A percentile compares a stretch with the other conserved stretches of the same genome.
phyloP scores from a whole-genome alignment of 2,888 invertebrate genomes.

The Phoronis australis region DNA sequence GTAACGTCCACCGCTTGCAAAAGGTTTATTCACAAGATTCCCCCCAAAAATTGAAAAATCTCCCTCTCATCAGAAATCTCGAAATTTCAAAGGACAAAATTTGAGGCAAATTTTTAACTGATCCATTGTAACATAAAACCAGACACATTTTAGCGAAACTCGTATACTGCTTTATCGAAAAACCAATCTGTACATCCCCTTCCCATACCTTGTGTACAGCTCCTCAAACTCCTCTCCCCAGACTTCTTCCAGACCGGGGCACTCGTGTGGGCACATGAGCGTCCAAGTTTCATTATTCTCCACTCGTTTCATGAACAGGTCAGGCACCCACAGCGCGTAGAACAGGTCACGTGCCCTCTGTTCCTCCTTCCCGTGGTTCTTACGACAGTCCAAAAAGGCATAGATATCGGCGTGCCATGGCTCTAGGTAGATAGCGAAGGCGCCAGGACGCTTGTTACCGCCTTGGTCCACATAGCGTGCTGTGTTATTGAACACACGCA shows the following conservation, averaged over 20 bases:
- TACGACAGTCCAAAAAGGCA: constrained; percentile 88
- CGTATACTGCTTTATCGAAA: too few relatives aligned
- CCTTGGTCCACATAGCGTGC: constrained; percentile 97
- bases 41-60: too few relatives aligned
- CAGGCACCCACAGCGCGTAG: constrained; percentile 96
- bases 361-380: constrained; percentile 94
- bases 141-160: too few relatives aligned
- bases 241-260: constrained; percentile 81
- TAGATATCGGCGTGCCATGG: constrained; percentile 99
- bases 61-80: too few relatives aligned
- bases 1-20: too few relatives aligned
- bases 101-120: too few relatives aligned
- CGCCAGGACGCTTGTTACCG: constrained; percentile 89
- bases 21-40: too few relatives aligned
- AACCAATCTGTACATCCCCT: too few relatives aligned
- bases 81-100: too few relatives aligned
- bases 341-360: constrained; percentile 90
- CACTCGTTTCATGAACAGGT: constrained; percentile 89
- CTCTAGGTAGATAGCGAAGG: constrained; percentile 95
- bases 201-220: constrained; percentile 74
- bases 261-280: constrained; percentile 93
- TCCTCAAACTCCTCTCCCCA: constrained; percentile 94
- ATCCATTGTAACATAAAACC: too few relatives aligned
- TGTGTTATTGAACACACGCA: constrained; percentile 88
- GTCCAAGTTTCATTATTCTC: constrained; percentile 82